Evolutionary conservation across 2,888 invertebrate species (phyloP), one percentile per base, ranked within the genome.

Genomic region (Brenthis daphne): DNA sequence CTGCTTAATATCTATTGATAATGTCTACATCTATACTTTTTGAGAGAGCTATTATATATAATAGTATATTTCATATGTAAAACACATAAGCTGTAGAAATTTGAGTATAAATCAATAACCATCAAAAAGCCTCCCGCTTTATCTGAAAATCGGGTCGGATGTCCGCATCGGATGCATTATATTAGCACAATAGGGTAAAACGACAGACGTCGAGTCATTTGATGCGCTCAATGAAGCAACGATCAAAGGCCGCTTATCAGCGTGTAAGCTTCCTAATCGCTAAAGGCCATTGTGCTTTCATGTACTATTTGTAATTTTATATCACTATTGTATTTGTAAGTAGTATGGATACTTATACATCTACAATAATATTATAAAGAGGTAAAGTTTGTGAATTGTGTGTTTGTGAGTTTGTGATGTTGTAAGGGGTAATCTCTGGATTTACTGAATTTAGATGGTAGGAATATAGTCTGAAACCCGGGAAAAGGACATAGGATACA

Each of bases 161-260:
- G 57, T 48, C 57, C 57, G 65, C 37, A 57, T 56, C 43, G 64
- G 57, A 57, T 51, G 47, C 55, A 57, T 48, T 56, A 56, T 65
- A 47, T 65, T 51, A 61, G 51, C 65, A 65, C 60, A 64, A 65
- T 61, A 56, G 58, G 65, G 73, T 76, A 69, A 73, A 73, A 74
- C 70, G 70, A 61, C 56, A 64, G 72, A 76, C 76, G 72, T 73
- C 71, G 74, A 70, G 74, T 76, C 61, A 67, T 69, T 57, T 65
- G 72, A 75, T 76, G 74, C 76, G 77, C 78, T 76, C 77, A 77
- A 79, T 79, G 80, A 77, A 80, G 76, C 79, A 76, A 69, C 78
- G 80, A 82, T 81, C 83, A 80, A 82, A 82, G 80, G 78, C 73
- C 70, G 75, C 74, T 76, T 75, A 77, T 76, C 73, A 78, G 73